Base-by-base conservation (phyloP, 2,113 vertebrate genomes). In the Neotragus pygmaeus region DNA sequence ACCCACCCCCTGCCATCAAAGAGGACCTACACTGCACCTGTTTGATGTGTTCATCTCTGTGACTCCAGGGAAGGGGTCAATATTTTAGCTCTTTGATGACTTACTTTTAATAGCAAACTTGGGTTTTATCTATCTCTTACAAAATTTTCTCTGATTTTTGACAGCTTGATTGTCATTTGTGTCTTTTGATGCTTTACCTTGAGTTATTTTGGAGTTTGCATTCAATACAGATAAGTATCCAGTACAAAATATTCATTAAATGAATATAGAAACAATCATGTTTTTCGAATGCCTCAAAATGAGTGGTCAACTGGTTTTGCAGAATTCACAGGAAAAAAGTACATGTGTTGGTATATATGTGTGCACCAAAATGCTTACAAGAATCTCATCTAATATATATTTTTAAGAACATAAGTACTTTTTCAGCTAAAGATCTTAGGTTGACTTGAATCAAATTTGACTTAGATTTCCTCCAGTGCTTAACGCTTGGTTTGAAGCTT, bases 371-470 rank as follows among this genome's bases (percentile, higher is more conserved):
- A 77, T 82, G 30, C 7, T 62, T 81, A 78, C 8, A 62, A 66
- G 58, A 95, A 82, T 88, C 55, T 95, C 53, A 78, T 81, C 73
- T 60, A 91, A 62, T 51, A 86, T 51, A 75, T 66, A 49, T 51
- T 62, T 81, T 97, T 93, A 96, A 77, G 92, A 85, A 94, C 47
- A 30, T 94, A 94, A 97, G n/a, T 91, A 77, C 12, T 82, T 94
- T 95, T 80, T 88, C n/a, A 90, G 80, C 92, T 96, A 90, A 96
- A 85, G 51, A 81, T 86, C 83, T 97, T 90, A 92, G 75, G 81
- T 96, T 97, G 73, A 81, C 84, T 93, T 88, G 77, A 66, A 83
- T 94, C 85, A 97, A 92, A 92, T 92, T 88, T 91, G 85, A 90
- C 93, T 97, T 94, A 87, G 64, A 45, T 97, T 94, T 94, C 60